Evolutionary conservation across 2,113 vertebrate genomes (phyloP), one percentile per base, ranked within the genome.

Genomic region (Centropus bengalensis): DNA sequence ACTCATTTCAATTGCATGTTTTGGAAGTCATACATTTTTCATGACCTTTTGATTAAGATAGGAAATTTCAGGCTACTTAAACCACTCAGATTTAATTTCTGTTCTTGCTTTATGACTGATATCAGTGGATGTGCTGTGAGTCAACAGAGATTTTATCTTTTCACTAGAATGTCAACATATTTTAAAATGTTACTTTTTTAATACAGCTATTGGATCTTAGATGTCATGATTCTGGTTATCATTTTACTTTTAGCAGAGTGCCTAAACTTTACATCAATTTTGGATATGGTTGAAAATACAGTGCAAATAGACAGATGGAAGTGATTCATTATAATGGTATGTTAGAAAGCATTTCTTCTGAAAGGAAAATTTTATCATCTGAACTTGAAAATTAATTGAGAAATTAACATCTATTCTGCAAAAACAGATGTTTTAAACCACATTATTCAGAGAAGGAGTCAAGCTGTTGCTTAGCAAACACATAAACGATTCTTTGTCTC

Each of bases 261-360:
- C 52, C 36, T 86, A 68, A 95, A 83, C 67, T 87, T 92, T 64
- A 38, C 42, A 78, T 69, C 27, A 54, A 30, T 93, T 95, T 70
- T 42, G 73, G 59, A 74, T 76, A 63, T 28, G 32, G n/a, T 23
- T 82, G 58, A 80, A 86, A 89, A 91, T 59, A 32, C 42, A 88
- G 55, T 59, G 42, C 79, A 91, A 95, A 91, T 82, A 95, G 71
- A 82, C 63, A 85, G 60, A 91, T 91, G 64, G 80, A 85, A 90
- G 47, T 78, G 63, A 88, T 78, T 95, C 56, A 91, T 69, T 95
- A 38, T 75, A 94, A 86, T 58, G 51, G 10, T 38, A 66, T 33
- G n/a, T 69, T 92, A 74, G 91, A 85, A 95, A 93, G 74, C 47
- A 54, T 95, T 94, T 81, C 62, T 89, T 51, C 69, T 92, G 58